Evolutionary conservation across 2,113 vertebrate genomes (phyloP).

Genomic region (Salvelinus fontinalis): DNA sequence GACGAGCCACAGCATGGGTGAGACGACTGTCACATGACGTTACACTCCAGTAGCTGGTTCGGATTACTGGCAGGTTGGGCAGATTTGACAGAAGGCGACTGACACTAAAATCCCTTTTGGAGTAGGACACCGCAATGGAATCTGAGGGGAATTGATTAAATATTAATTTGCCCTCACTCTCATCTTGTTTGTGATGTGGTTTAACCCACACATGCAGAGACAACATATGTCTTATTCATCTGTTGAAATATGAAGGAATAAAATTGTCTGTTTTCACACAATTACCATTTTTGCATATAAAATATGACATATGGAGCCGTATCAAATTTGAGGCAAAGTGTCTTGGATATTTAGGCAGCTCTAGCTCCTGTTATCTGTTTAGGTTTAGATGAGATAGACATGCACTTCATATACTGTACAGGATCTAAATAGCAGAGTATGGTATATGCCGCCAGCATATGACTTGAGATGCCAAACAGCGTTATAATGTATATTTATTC

Average conservation of each 20-base stretch:
- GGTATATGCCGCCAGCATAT: not conserved
- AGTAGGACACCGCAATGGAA: constrained; percentile 28
- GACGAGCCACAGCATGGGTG: constrained; percentile 42
- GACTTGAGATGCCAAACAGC: constrained; percentile 38
- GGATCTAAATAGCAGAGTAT: no score
- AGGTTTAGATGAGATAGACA: not conserved
- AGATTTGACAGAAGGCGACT: constrained; percentile 54
- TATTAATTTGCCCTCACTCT: constrained; percentile 40
- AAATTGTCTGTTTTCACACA: constrained; percentile 40
- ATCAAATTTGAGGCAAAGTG: no score
- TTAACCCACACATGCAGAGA: constrained; percentile 28
- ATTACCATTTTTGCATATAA: not conserved
- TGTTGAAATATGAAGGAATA: constrained; percentile 2
- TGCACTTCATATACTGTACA: not conserved
- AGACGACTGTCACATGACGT: constrained; percentile 64
- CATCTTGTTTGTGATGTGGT: not conserved
- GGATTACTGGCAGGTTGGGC: constrained; percentile 54
- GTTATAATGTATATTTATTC: constrained; percentile 42
- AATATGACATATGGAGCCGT: not conserved
- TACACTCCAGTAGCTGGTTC: constrained; percentile 36
- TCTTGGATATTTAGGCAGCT: no score
- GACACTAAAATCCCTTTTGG: constrained; percentile 40
- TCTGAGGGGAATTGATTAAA: constrained; percentile 44
- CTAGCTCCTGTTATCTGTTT: not conserved
- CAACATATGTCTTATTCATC: constrained; percentile 40